Base-by-base conservation (phyloP, 2,888 invertebrate species). In the Epistrophella euchroma region DNA sequence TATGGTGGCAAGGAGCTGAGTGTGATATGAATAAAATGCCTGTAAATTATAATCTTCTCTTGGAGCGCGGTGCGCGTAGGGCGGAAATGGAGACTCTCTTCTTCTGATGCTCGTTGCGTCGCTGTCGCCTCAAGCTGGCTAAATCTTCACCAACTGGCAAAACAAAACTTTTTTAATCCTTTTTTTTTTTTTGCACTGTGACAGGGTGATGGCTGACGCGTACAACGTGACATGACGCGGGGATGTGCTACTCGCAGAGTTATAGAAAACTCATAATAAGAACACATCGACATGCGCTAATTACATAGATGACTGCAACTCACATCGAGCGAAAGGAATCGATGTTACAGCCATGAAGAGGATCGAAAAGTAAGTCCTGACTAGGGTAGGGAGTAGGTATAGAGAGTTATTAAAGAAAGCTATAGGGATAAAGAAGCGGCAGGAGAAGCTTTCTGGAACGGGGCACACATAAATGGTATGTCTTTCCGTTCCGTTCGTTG, bases 281-380 rank as follows among this genome's bases (percentile, higher is more conserved):
- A 71, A 70, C 35, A 55, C 50, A 75, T 81, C 64, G 70, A 74
- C 81, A 70, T 77, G 73, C 86, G 82, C 86, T 86, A 86, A 86
- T 86, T 86, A 86, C 77, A 82, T 82, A 78, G 82, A 86, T 86
- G 86, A 82, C 77, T 86, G 86, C 77, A 86, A 58, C 74, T 82
- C 82, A 82, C 74, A 74, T 86, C 82, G 86, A 86, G 86, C 82
- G 82, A 77, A 78, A 71, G 76, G 47, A 74, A 86, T 86, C 85
- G 72, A 85, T 76, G 85, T 80, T 37, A 81, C 76, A 70, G 55
- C 73, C 66, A 71, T 73, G 60, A 68, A 47, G 72, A 64, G 47
- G 62, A 79, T 56, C 56, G 45, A 73, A 15, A 32, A 55, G 19
- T 28, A 25, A n/a, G 45, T 47, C n/a, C 25, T 64, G 0, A 9